These are phyloP conservation scores for Bathynomus jamesi DNA, from an alignment of 1,140 invertebrate species.

Conservation along the genomic window DNA sequence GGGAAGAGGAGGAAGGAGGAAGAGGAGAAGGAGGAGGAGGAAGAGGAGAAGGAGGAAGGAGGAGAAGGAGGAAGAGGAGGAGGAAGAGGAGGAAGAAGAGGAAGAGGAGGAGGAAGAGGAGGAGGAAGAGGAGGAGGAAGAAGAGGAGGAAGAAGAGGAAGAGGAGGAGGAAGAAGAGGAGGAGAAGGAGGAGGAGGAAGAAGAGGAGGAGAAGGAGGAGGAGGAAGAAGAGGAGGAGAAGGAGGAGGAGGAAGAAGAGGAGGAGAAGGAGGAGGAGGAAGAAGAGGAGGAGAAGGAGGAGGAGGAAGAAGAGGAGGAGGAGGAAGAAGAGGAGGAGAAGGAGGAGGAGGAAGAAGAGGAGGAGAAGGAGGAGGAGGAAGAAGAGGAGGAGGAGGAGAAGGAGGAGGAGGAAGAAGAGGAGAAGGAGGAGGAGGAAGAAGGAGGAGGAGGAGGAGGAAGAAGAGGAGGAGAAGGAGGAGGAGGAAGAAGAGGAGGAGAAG, in stretches of 20 bases:
- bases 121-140: not conserved
- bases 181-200: no score
- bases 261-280: not conserved
- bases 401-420: no score
- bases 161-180: no score
- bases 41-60: not conserved
- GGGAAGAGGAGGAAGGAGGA: not conserved
- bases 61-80: not conserved
- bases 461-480: not conserved
- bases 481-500: not conserved
- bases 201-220: no score
- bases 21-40: not conserved
- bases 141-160: not conserved
- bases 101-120: not conserved
- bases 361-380: no score
- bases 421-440: not conserved
- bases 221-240: not conserved
- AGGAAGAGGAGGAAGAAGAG: not conserved
- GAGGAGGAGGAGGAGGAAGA: not conserved
- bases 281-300: not conserved
- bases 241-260: not conserved
- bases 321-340: not conserved
- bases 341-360: no score
- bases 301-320: no score
- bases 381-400: no score